phyloP scores from a whole-genome alignment of 2,888 invertebrate species.

The Drosophila emarginata region DNA sequence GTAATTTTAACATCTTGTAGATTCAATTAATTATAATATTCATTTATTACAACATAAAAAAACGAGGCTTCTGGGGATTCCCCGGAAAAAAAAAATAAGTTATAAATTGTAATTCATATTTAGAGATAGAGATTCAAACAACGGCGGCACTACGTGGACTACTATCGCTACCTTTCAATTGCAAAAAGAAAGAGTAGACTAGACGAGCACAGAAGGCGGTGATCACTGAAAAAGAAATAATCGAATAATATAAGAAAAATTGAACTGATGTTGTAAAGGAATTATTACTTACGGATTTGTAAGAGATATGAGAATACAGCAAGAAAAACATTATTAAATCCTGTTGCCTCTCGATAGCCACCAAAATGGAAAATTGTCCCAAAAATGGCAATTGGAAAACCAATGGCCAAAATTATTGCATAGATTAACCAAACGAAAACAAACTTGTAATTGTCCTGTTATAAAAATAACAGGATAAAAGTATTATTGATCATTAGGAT shows the following conservation, averaged over 20 bases:
- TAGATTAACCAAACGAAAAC: constrained; percentile 66
- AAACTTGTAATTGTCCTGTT: constrained; percentile 54
- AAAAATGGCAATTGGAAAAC: constrained; percentile 66
- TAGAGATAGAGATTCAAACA: constrained; percentile 45
- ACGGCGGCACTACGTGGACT: constrained; percentile 58
- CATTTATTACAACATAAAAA: constrained; percentile 16
- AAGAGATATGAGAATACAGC: constrained; percentile 58
- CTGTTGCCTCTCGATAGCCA: constrained; percentile 56
- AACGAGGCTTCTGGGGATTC: neutral
- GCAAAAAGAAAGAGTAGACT: constrained; percentile 67
- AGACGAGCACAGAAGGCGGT: constrained; percentile 57
- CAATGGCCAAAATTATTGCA: constrained; percentile 54
- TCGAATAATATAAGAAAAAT: neutral
- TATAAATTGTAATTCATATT: neutral
- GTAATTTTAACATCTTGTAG: too few relatives aligned
- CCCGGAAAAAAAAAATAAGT: neutral
- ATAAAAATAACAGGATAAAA: neutral
- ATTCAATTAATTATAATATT: neutral
- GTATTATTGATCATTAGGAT: neutral
- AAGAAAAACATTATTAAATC: constrained; percentile 48
- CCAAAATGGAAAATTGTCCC: constrained; percentile 73
- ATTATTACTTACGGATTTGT: constrained; percentile 52
- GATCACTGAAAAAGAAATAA: constrained; percentile 44
- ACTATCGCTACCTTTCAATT: constrained; percentile 57
- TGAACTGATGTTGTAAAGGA: too few relatives aligned